Conservation (phyloP, 2,797 vertebrate genomes). For the Syngnathus acus region DNA sequence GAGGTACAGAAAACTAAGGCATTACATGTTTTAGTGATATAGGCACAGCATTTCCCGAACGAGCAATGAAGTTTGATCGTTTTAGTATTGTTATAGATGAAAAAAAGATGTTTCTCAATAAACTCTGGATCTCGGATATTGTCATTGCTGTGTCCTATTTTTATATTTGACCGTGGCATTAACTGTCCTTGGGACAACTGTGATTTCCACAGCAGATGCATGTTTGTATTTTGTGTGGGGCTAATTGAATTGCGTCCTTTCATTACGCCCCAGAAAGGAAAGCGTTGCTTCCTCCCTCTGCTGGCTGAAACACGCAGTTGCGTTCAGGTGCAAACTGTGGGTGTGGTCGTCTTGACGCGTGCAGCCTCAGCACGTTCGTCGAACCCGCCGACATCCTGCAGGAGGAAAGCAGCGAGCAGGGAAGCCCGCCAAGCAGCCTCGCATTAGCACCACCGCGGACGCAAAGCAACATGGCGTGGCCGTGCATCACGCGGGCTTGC, state of each 20-base stretch:
- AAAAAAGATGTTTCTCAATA: too few relatives aligned
- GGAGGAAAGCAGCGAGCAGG: background rate
- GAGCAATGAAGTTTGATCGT: background rate
- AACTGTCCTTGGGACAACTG: too few relatives aligned
- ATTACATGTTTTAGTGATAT: background rate
- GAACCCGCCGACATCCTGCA: constrained; percentile 5
- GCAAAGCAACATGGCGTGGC: constrained; percentile 84
- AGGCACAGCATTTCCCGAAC: background rate
- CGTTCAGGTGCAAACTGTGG: constrained; percentile 54
- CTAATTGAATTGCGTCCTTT: background rate
- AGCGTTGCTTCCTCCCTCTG: background rate
- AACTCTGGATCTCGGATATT: too few relatives aligned
- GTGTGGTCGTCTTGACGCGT: constrained; percentile 58
- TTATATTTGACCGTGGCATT: too few relatives aligned
- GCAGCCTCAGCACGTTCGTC: background rate
- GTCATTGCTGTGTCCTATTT: too few relatives aligned
- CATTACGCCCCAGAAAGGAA: background rate
- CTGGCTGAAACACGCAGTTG: constrained; percentile 12
- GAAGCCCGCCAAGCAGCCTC: background rate
- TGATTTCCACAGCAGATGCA: background rate
- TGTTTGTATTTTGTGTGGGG: background rate
- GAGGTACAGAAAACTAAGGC: background rate
- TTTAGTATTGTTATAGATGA: background rate
- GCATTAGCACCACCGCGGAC: background rate
- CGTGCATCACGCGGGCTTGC: constrained; percentile 95